phyloP scores from a whole-genome alignment of 2,113 vertebrate species.

The Mystacornis crossleyi region DNA sequence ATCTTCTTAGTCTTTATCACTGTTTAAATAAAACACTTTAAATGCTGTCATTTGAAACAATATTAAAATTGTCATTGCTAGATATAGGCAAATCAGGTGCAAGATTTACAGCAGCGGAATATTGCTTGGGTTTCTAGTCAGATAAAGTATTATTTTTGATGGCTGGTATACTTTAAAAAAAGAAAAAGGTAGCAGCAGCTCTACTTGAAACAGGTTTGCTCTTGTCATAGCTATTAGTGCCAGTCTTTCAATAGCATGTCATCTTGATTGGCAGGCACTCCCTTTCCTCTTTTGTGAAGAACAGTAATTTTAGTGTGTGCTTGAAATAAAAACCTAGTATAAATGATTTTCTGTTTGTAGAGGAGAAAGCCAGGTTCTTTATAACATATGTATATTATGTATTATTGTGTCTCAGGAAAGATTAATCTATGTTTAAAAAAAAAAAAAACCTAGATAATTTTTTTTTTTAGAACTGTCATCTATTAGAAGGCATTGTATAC shows the following conservation, averaged over 20 bases:
- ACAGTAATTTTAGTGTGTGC: conserved; percentile 84
- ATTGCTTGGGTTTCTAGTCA: conserved; percentile 72
- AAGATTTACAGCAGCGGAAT: conserved; percentile 55
- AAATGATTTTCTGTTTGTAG: conserved; percentile 83
- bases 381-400: conserved; percentile 39
- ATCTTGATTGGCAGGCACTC: conserved; percentile 88
- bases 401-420: conserved; percentile 12
- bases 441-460: background rate
- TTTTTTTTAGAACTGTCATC: background rate
- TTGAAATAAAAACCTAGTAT: conserved; percentile 89
- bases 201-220: conserved; percentile 85
- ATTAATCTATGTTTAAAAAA: background rate
- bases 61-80: conserved; percentile 48
- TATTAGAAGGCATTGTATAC: background rate
- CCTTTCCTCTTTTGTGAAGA: conserved; percentile 83
- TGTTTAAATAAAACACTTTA: conserved; percentile 53
- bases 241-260: conserved; percentile 77
- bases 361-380: conserved; percentile 63
- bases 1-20: background rate
- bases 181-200: conserved; percentile 61
- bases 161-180: conserved; percentile 72
- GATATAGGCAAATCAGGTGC: conserved; percentile 54
- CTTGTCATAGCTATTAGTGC: conserved; percentile 81
- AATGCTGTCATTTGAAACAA: conserved; percentile 39
- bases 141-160: conserved; percentile 82